Conservation (phyloP, 2,797 vertebrate genomes). For the Syndactyla subalaris region DNA sequence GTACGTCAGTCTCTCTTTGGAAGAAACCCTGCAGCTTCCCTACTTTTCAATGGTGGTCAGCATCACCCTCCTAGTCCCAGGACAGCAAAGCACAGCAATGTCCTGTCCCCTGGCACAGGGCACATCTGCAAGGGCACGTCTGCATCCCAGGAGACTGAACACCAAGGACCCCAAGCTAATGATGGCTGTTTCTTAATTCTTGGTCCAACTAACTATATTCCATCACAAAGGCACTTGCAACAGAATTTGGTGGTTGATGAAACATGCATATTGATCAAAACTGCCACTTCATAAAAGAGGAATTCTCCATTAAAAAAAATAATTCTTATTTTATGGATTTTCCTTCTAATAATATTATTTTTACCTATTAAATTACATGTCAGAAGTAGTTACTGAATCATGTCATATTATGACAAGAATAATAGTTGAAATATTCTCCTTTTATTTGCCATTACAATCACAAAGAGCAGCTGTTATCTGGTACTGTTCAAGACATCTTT, state of each 20-base stretch:
- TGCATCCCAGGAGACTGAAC: rapidly evolving
- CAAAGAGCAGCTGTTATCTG: slow-evolving; percentile 46
- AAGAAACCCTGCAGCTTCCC: not conserved
- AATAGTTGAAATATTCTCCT: slow-evolving; percentile 40
- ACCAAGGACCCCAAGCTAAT: not conserved
- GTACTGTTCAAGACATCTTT: not conserved
- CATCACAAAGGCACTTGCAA: not conserved
- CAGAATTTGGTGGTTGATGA: not conserved
- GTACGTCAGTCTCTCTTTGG: not conserved
- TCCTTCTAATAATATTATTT: slow-evolving; percentile 30
- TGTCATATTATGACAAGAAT: slow-evolving; percentile 63
- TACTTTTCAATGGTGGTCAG: not conserved
- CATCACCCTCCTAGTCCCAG: not conserved
- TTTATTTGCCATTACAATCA: slow-evolving; percentile 54
- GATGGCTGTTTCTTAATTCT: not conserved
- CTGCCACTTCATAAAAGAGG: not conserved
- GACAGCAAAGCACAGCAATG: not conserved
- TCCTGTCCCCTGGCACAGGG: not conserved
- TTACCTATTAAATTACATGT: slow-evolving; percentile 21
- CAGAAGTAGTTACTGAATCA: slow-evolving; percentile 31
- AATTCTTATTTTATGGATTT: not conserved
- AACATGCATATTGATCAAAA: not conserved
- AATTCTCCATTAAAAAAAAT: not conserved
- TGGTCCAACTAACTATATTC: not conserved
- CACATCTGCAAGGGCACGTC: not conserved